Percentiles rank a stretch among this genome's conserved stretches.
These are phyloP conservation scores for Cricetomys ansorgei DNA, from an alignment of 2,113 vertebrate genomes.

Conservation along the genomic window DNA sequence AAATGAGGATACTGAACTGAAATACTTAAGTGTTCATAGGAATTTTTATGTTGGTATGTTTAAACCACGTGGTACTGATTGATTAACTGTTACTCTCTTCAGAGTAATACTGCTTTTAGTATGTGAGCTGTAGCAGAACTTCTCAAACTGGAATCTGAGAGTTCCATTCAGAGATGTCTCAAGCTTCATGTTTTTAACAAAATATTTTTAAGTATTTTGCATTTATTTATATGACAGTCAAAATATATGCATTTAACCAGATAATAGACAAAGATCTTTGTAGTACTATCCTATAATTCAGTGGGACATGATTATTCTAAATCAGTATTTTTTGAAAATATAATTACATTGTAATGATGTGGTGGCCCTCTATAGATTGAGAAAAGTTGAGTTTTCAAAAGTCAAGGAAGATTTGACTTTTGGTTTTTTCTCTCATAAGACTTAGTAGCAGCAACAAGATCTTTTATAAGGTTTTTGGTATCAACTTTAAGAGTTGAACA, in stretches of 20 bases:
- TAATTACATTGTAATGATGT: background rate
- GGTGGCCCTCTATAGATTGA: background rate
- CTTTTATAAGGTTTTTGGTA: conserved; percentile 42
- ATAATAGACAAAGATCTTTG: conserved; percentile 15
- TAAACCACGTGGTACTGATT: background rate
- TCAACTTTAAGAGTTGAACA: background rate
- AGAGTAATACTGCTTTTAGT: background rate
- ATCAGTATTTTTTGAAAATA: conserved; percentile 30
- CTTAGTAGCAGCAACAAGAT: conserved; percentile 27
- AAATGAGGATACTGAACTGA: background rate
- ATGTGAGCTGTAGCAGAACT: background rate
- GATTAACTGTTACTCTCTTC: background rate
- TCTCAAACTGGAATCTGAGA: background rate
- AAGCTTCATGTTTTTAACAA: background rate
- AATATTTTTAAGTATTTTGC: background rate
- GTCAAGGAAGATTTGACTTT: background rate
- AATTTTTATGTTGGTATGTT: conserved; percentile 1
- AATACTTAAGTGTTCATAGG: background rate
- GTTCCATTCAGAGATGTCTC: background rate
- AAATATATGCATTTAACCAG: background rate
- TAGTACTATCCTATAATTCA: background rate
- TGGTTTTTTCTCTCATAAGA: background rate
- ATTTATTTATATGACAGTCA: background rate
- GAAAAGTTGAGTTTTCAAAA: conserved; percentile 33
- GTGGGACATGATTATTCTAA: conserved; percentile 1